A percentile compares a stretch with the other conserved stretches of the same genome.
phyloP scores from a whole-genome alignment of 2,888 invertebrate genomes.

The Timandra comae region DNA sequence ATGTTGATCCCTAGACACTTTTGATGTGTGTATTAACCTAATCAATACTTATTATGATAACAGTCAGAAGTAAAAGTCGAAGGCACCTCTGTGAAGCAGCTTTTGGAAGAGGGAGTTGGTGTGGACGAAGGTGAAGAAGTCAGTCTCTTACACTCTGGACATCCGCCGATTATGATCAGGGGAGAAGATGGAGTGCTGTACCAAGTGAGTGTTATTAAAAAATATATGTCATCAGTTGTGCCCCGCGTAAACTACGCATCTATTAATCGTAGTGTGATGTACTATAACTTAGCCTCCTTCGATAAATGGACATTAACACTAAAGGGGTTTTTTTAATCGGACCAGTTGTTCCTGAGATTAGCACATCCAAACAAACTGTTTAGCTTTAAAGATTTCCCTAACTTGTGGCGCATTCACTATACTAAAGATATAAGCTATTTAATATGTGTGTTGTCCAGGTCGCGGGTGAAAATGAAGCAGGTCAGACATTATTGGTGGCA shows the following conservation, averaged over 20 bases:
- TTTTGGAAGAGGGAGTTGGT: constrained; percentile 59
- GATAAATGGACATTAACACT: too few species aligned
- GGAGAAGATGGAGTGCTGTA: constrained; percentile 90
- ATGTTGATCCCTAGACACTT: too few species aligned
- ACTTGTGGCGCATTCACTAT: too few species aligned
- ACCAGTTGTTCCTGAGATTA: too few species aligned
- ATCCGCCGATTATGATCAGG: constrained; percentile 84
- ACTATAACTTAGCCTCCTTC: too few species aligned
- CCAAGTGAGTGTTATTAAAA: constrained; percentile 79
- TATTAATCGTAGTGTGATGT: too few species aligned
- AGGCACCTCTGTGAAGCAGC: constrained; percentile 78
- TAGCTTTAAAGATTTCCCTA: too few species aligned
- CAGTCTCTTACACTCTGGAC: constrained; percentile 50
- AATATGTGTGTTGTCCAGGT: constrained; percentile 59
- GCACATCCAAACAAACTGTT: too few species aligned
- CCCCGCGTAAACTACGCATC: too few species aligned
- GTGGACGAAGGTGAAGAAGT: constrained; percentile 63
- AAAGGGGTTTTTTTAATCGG: too few species aligned
- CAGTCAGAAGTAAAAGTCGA: constrained; percentile 68
- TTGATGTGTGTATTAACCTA: too few species aligned
- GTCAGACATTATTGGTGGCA: constrained; percentile 78
- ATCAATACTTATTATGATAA: constrained; percentile 4
- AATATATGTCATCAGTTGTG: too few species aligned
- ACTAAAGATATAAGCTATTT: not conserved
- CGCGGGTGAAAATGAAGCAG: constrained; percentile 78